Base-by-base conservation (phyloP, 1,140 invertebrate species). In the Mycetomoellerius zeteki region DNA sequence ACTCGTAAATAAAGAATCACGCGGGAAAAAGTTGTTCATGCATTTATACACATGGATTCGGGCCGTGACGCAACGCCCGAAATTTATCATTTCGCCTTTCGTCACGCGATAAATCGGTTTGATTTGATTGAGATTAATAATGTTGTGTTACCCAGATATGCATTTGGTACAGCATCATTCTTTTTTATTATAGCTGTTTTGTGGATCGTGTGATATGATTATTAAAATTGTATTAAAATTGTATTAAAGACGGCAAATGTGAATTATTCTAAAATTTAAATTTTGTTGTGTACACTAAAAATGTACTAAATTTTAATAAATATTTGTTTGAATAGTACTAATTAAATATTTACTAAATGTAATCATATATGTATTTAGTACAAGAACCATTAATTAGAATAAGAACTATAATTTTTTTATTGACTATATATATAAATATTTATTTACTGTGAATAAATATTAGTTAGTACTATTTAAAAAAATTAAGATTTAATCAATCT, bases 201-300 rank as follows among this genome's bases (percentile, higher is more conserved):
- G 14, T 43, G 30, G 8, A 6, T 6, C 21, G 21, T 56, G 33
- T 56, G 10, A 56, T 10, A 33, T 24, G 12, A 81, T 81, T 33
- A 21, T 72, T 81, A 56, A 71, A 71, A 43, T 37, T 56, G 60
- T 33, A 21, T 72, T 81, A 56, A 71, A 71, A 43, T 37, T 56
- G 60, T 50, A 71, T 71, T 64, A n/a, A 2, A 10, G 7, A 10
- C 2, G 50, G 0, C 21, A 47, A 4, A 37, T 10, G 33, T 47
- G 30, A 80, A 54, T 78, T 65, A 78, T 65, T 78, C 12, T 64
- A 27, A 71, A 71, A 69, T 69, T 80, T 54, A 54, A 67, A 80
- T 80, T 69, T 54, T 24, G n/a, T 69, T 8, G 14, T 21, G n/a
- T 33, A 43, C 1, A 43, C 37, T 43, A 43, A 43, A 43, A 43